Percentiles rank a stretch among this genome's conserved stretches.
phyloP scores from a whole-genome alignment of 2,113 vertebrate species.

The Nymphicus hollandicus region DNA sequence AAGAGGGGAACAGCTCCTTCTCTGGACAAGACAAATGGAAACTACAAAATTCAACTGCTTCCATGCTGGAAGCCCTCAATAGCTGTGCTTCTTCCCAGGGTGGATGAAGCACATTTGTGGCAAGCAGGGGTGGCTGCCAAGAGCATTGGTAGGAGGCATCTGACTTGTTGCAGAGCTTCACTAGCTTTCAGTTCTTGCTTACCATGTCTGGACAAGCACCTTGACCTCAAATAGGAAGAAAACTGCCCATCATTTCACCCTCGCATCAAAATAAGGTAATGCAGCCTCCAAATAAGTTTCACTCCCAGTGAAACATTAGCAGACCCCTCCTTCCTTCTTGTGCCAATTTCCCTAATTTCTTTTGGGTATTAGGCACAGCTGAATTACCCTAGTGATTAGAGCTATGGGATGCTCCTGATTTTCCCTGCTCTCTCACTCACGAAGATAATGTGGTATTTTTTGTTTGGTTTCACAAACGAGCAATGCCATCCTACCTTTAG shows the following conservation, averaged over 20 bases:
- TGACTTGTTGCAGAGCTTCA: neutral
- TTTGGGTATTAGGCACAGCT: neutral
- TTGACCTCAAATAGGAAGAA: neutral
- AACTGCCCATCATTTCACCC: neutral
- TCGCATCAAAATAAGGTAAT: neutral
- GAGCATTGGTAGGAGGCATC: neutral
- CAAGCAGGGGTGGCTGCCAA: neutral
- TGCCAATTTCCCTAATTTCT: neutral
- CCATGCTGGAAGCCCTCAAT: neutral
- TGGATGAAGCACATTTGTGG: accelerated
- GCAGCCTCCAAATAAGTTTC: neutral
- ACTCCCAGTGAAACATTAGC: neutral
- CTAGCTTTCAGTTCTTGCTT: neutral
- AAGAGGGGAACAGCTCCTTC: neutral
- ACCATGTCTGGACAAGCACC: neutral
- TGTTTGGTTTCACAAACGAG: neutral
- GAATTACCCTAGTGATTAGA: neutral
- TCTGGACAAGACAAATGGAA: neutral
- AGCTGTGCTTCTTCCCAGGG: neutral
- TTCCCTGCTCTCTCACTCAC: neutral
- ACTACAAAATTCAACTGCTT: neutral
- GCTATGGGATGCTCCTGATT: neutral
- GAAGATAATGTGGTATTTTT: neutral
- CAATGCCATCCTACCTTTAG: neutral
- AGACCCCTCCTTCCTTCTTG: neutral